Conservation (phyloP, 1,140 invertebrate genomes). For the Yoshiicerus persimilis region DNA sequence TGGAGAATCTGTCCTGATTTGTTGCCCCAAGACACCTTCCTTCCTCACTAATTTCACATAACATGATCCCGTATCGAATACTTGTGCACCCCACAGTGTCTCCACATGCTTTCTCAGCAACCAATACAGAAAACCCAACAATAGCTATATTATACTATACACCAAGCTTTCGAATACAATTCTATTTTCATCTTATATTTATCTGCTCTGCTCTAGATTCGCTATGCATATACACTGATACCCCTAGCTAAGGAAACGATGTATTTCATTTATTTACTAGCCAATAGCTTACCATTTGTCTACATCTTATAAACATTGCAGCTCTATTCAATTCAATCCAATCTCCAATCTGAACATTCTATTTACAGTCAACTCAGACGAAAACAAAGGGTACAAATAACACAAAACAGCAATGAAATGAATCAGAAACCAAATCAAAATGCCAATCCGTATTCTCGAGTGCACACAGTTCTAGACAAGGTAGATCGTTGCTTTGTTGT, state of each 20-base stretch:
- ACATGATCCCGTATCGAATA: background rate
- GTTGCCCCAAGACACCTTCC: conserved; percentile 11
- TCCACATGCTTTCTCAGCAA: background rate
- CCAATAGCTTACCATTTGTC: background rate
- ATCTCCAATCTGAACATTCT: background rate
- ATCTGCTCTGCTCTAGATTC: background rate
- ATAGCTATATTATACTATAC: background rate
- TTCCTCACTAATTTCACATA: background rate
- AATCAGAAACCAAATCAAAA: conserved; percentile 1
- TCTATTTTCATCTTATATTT: background rate
- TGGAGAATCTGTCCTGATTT: background rate
- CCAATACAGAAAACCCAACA: background rate
- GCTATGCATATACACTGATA: background rate
- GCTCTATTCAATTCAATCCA: background rate
- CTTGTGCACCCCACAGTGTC: background rate
- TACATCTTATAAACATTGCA: background rate
- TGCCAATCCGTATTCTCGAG: conserved; percentile 3
- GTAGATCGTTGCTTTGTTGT: background rate
- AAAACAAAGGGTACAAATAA: background rate
- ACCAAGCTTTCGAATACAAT: no score
- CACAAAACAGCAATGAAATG: conserved; percentile 5
- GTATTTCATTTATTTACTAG: background rate
- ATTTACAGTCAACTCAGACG: background rate
- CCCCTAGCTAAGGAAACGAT: background rate
- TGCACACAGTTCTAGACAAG: background rate